A percentile compares a stretch with the other conserved stretches of the same genome.
Evolutionary conservation across 2,888 invertebrate genomes (phyloP).

Genomic region (Rhyacophila evoluta): DNA sequence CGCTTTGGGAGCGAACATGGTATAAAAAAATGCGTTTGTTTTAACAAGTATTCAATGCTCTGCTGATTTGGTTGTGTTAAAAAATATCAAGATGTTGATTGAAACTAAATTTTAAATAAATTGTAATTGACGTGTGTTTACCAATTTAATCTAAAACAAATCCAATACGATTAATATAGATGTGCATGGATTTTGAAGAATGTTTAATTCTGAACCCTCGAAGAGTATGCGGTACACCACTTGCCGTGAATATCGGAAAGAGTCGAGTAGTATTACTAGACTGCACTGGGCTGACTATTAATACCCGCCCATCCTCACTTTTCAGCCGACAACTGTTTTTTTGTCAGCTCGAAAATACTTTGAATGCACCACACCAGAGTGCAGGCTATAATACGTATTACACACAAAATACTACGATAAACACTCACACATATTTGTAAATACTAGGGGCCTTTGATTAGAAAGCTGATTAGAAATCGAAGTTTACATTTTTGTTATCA

Average conservation of each 20-base stretch:
- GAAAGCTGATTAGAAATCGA: no score
- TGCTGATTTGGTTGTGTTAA: no score
- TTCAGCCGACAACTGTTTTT: constrained; percentile 20
- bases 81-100: no score
- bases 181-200: no score
- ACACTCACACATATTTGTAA: background rate
- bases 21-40: no score
- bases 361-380: background rate
- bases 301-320: constrained; percentile 18
- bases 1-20: no score
- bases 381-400: background rate
- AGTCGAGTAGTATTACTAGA: background rate
- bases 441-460: background rate
- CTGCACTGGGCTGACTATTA: constrained; percentile 5
- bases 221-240: background rate
- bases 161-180: no score
- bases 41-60: no score
- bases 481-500: no score
- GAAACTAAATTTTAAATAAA: no score
- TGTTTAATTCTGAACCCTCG: background rate
- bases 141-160: no score
- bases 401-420: background rate
- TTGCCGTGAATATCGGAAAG: background rate
- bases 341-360: constrained; percentile 22
- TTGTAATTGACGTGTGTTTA: no score